Conservation (phyloP, 2,113 vertebrate genomes). For the Trematocara zebra region DNA sequence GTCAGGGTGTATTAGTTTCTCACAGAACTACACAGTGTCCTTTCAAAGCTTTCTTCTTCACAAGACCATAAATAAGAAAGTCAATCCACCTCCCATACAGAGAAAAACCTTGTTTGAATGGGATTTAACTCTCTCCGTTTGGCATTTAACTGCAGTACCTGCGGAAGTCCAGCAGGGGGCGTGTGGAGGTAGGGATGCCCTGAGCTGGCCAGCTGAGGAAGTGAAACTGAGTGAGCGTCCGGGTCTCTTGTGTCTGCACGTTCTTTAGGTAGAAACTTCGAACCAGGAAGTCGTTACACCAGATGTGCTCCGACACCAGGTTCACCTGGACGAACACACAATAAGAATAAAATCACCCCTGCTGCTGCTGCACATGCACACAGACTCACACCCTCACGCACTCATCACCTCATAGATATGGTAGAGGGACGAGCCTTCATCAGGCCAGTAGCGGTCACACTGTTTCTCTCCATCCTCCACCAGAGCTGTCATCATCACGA, state of each 20-base stretch:
- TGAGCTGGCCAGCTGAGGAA: slow-evolving; percentile 98
- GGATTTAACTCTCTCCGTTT: not conserved
- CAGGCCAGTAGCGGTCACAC: slow-evolving; percentile 97
- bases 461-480: slow-evolving; percentile 95
- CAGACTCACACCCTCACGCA: not conserved
- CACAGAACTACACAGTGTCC: not conserved
- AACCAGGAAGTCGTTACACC: slow-evolving; percentile 98
- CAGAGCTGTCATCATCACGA: slow-evolving; percentile 94
- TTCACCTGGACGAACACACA: slow-evolving; percentile 78
- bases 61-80: not conserved
- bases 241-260: slow-evolving; percentile 93
- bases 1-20: not conserved
- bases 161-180: slow-evolving; percentile 95
- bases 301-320: slow-evolving; percentile 97
- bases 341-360: not conserved
- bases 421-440: slow-evolving; percentile 97
- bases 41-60: not conserved
- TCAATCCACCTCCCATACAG: not conserved
- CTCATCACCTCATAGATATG: slow-evolving; percentile 89
- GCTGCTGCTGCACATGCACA: not conserved
- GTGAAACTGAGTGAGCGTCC: slow-evolving; percentile 98
- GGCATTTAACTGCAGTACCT: slow-evolving; percentile 70
- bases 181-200: slow-evolving; percentile 88
- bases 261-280: slow-evolving; percentile 99
- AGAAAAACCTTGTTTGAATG: not conserved